Base-by-base conservation (phyloP, 2,113 vertebrate genomes). In the Dicaeum eximium region DNA sequence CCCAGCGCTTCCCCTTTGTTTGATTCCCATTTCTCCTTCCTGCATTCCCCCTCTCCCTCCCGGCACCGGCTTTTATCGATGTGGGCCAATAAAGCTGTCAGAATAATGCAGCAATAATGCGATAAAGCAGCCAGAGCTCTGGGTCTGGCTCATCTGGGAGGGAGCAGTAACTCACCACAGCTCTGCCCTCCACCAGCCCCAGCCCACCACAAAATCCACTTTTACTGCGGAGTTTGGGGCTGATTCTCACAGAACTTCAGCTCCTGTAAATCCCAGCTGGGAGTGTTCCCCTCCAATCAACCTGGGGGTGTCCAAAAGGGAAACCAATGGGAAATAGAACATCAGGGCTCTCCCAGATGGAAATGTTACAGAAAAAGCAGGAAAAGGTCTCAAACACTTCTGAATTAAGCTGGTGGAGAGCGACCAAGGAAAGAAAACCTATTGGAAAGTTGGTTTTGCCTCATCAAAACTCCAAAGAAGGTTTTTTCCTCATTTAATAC, bases 261-360 rank as follows among this genome's bases (percentile, higher is more conserved):
- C 47, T 21, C 14, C 16, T 0, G 3, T 3, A 15, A 28, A 24
- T 10, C 20, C 25, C 57, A 56, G 54, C 48, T 8, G 33, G 4
- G 56, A 22, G 42, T 1, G 13, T 1, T 38, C 37, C 18, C 44
- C 61, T 31, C 8, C 3, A 4, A 0, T 4, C 57, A 22, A 0
- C 8, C 50, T 1, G 25, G 22, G 11, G 22, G 24, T 11, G 2
- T 12, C 22, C 5, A 4, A 18, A 33, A 16, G n/a, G 48, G 51
- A 33, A 73, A 20, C 14, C 22, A 28, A 1, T 1, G 33, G 25
- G 23, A 31, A 44, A 24, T 0, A 1, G 0, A 33, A 8, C 6
- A 17, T 3, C 27, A 10, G 24, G 33, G n/a, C 53, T 83, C 20
- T 82, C 88, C 64, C 28, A 7, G n/a, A 0, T 2, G 12, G 53